Evolutionary conservation across 2,113 vertebrate species (phyloP), one percentile per base, ranked within the genome.

Genomic region (pig (Sus scrofa)): DNA sequence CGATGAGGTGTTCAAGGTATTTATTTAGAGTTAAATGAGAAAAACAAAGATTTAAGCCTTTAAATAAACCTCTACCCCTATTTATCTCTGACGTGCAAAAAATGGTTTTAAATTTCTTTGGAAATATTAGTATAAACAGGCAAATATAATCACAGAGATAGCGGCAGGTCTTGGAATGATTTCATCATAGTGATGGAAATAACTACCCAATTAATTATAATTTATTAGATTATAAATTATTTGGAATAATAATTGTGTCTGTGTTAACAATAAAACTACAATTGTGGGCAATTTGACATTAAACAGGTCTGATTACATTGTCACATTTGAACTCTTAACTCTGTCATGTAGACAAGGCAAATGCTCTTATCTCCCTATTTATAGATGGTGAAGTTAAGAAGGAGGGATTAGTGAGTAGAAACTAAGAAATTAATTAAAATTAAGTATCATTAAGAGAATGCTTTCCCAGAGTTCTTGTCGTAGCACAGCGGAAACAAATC

Each of bases 1-100:
- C 67, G 67, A 58, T 71, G 26, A 19, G 5, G 32, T 63, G 1
- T 79, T 39, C 44, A 78, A 74, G 27, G 8, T 68, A 81, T 75
- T 77, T 84, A 91, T 78, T 94, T 85, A 74, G 39, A 87, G 24
- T 27, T 67, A 91, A 84, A 44, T 87, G 81, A 67, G 18, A 88
- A 54, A 74, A 74, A 62, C 7, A 65, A 60, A 9, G 37, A 67
- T 84, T 85, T 60, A 11, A 22, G 24, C 65, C 22, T 74, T 22
- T 30, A 92, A 92, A 67, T 74, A 68, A 86, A 89, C 68, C 50
- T 74, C 5, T 26, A 68, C 22, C n/a, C 34, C 34, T 32, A 78
- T 50, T 60, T 79, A 73, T 37, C 50, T 84, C 58, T 94, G 58
- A 58, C 24, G 65, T 73, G 32, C 15, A 78, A 39, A 34, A 4